Evolutionary conservation across 2,797 vertebrate genomes (phyloP), one percentile per base, ranked within the genome.

Genomic region (Myripristis jacobus): DNA sequence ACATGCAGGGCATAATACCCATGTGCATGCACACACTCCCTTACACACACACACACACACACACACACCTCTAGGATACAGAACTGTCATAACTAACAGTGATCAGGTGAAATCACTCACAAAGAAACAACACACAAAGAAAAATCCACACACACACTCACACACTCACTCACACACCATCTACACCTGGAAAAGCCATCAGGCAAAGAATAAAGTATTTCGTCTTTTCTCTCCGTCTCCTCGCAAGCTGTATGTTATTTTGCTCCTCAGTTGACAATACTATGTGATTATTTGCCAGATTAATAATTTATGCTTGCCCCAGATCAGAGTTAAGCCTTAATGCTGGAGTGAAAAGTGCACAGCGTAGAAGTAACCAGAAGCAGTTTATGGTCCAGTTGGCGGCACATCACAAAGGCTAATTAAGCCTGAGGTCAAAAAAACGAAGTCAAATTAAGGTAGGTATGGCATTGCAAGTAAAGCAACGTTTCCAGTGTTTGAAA

Each of bases 21-120:
- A n/a, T n/a, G n/a, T n/a, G n/a, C n/a, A n/a, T n/a, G n/a, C n/a
- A n/a, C n/a, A n/a, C n/a, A n/a, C n/a, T n/a, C n/a, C n/a, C n/a
- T n/a, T n/a, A 19, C 55, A 36, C 58, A 18, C 24, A 47, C 43
- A 19, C 58, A 36, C 29, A 25, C 47, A 8, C 21, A 9, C 59
- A 48, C 53, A 47, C 60, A 22, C 68, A 70, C 50, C 48, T 75
- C 57, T n/a, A 62, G 50, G 67, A 77, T 60, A 64, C 46, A 51
- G 60, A 73, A 59, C 62, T 81, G 77, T 64, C 54, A 79, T 58
- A 64, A 70, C 71, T 64, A 78, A 80, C 64, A 70, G 63, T 69
- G 66, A 82, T 80, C 75, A 76, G 83, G 68, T 77, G 55, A 61
- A 80, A 66, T 74, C 66, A 57, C 57, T 65, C 59, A 41, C 1